Conservation (phyloP, 2,113 vertebrate species). For the Falco punctatus region DNA sequence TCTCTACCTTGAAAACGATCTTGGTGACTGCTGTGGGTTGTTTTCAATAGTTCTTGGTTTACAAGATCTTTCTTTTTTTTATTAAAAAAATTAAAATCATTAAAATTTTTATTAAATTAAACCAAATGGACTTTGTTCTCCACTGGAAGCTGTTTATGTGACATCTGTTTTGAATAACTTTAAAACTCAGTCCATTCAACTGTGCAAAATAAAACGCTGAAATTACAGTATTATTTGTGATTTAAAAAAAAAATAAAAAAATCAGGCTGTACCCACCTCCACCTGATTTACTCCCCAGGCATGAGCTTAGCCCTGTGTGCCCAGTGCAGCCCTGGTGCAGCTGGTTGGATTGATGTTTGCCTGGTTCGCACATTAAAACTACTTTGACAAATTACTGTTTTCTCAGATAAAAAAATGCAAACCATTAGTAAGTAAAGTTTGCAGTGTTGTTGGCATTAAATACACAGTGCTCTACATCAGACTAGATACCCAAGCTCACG, state of each 20-base stretch:
- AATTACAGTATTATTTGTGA: neutral
- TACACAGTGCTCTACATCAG: fast-evolving
- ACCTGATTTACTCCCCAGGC: neutral
- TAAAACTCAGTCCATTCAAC: neutral
- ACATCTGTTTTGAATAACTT: neutral
- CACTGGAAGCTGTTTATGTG: slow-evolving; percentile 20
- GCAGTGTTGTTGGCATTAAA: neutral
- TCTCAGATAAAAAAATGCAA: neutral
- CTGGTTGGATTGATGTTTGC: fast-evolving
- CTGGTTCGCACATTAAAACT: neutral
- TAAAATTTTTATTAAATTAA: neutral
- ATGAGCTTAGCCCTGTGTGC: neutral
- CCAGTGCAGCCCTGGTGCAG: neutral
- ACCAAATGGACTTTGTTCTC: slow-evolving; percentile 14
- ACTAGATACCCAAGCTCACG: fast-evolving
- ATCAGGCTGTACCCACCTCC: neutral
- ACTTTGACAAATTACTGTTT: neutral
- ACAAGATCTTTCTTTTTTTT: neutral
- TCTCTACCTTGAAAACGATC: neutral
- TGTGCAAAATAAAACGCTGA: neutral
- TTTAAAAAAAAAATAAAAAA: neutral
- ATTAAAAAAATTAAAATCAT: neutral
- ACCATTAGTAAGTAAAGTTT: fast-evolving
- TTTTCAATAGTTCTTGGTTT: neutral
- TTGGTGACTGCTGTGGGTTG: neutral